Base-by-base conservation (phyloP, 2,113 vertebrate species). In the Prionailurus bengalensis region DNA sequence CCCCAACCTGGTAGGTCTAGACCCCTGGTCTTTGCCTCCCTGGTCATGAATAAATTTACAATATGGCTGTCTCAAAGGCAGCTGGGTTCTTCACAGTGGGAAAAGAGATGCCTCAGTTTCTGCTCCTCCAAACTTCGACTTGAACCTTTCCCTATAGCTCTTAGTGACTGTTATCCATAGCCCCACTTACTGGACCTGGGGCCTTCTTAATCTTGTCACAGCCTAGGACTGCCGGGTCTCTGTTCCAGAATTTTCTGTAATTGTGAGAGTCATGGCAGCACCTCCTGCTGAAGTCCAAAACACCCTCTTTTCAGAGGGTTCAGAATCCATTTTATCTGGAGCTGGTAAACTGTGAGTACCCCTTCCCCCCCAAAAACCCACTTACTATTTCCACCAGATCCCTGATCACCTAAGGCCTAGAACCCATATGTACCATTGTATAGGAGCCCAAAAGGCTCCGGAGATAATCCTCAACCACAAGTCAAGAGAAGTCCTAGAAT, bases 201-300 rank as follows among this genome's bases (percentile, higher is more conserved):
- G 58, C 8, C 33, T 95, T 86, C 36, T 61, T 70, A 84, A 74
- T 19, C 53, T 74, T 81, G 10, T 61, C 45, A 68, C 23, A 91
- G 29, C 51, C 51, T 93, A 92, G n/a, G 48, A 70, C 17, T n/a
- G 8, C 3, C 5, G 45, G 6, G 78, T 3, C 45, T 31, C 36
- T 58, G 48, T 68, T 89, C 25, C 63, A 73, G 79, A 89, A 66
- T 61, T 73, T 61, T 96, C 63, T 68, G 31, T 61, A 93, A 92
- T 51, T 68, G 2, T 68, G 42, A 61, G 39, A 42, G 23, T 55
- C 63, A 90, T 2, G n/a, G 53, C 53, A 90, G 68, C n/a, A 76
- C 15, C 31, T 73, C 36, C 58, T 55, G 15, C 13, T 83, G 45
- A 71, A 73, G 45, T 45, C 45, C 25, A 58, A 78, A 97, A 51